Evolutionary conservation across 2,797 vertebrate genomes (phyloP).

Genomic region (Centropyge bicolor): DNA sequence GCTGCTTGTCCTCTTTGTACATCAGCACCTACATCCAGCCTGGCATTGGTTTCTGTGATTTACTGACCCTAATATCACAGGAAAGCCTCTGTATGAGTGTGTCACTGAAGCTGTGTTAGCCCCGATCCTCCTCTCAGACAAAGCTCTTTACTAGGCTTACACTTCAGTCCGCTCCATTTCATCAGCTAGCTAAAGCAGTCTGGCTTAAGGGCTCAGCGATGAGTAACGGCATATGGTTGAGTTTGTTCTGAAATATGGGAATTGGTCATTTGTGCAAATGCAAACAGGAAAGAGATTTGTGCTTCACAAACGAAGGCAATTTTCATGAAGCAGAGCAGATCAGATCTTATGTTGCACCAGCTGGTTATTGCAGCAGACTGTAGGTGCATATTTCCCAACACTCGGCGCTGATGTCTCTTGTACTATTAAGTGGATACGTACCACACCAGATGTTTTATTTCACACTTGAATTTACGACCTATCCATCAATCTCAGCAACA

Average conservation of each 20-base stretch:
- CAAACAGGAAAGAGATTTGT: constrained; percentile 36
- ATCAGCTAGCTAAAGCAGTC: constrained; percentile 50
- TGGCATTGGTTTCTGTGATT: constrained; percentile 24
- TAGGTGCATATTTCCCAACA: neutral
- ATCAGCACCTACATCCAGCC: constrained; percentile 17
- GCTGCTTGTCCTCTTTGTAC: neutral
- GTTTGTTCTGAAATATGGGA: constrained; percentile 44
- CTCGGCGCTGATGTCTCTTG: neutral
- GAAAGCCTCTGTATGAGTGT: constrained; percentile 46
- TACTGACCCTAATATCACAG: constrained; percentile 40
- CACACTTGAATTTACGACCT: constrained; percentile 50
- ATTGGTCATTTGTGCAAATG: constrained; percentile 44
- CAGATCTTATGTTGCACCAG: constrained; percentile 9
- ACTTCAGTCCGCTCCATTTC: constrained; percentile 50
- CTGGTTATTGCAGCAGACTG: neutral
- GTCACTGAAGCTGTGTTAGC: constrained; percentile 42
- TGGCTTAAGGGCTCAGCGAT: constrained; percentile 53
- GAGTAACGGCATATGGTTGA: constrained; percentile 44
- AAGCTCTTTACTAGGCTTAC: constrained; percentile 59
- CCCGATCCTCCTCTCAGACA: constrained; percentile 44
- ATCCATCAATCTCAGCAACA: constrained; percentile 47
- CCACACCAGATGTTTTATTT: constrained; percentile 35
- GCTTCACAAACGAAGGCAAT: constrained; percentile 4
- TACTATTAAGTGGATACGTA: constrained; percentile 12
- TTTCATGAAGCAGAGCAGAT: constrained; percentile 27